Evolutionary conservation across 64 coral and sea anemone species (phyloP), one percentile per base, ranked within the genome.

Genomic region (Trachythela sp.): DNA sequence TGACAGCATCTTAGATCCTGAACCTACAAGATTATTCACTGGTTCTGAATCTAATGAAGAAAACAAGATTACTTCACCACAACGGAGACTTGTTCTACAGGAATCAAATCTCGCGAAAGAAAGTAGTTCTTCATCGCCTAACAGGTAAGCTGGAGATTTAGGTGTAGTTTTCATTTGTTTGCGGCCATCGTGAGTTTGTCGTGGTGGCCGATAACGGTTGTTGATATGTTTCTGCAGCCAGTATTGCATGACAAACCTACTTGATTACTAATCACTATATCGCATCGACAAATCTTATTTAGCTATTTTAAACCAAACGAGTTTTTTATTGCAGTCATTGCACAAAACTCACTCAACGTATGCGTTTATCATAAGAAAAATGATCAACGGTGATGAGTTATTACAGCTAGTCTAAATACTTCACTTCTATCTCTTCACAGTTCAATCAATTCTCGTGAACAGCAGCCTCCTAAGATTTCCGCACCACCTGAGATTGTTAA

Each of bases 1-100:
- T 80, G 75, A 80, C 13, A 80, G 75, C 35, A 80, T 15, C 33
- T 80, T 80, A 30, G 75, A 80, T 80, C 75, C 75, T 37, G 75
- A 80, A 80, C 75, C 75, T 15, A 80, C 30, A 36, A 80, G 37
- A 35, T 39, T 80, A 37, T 37, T 29, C 20, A 80, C 31, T 80
- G 37, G 37, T 36, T 80, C 2, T 80, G 75, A 80, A 35, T 80
- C 75, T 2, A 80, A 0, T 35, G 75, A 80, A 18, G 37, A 80
- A 64, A 64, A 45, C 42, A 45, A 64, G 56, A 64, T 64, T 27
- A 27, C 30, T n/a, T 39, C 37, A 80, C 33, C 33, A 34, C 75
- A 80, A 80, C 31, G 33, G 0, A 80, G 30, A 80, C 0, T 37
- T 39, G 37, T 14, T 80, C 13, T 13, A 35, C 75, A 10, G 20